These are phyloP conservation scores for Littorina saxatilis DNA, from an alignment of 1,140 invertebrate genomes.

Conservation along the genomic window DNA sequence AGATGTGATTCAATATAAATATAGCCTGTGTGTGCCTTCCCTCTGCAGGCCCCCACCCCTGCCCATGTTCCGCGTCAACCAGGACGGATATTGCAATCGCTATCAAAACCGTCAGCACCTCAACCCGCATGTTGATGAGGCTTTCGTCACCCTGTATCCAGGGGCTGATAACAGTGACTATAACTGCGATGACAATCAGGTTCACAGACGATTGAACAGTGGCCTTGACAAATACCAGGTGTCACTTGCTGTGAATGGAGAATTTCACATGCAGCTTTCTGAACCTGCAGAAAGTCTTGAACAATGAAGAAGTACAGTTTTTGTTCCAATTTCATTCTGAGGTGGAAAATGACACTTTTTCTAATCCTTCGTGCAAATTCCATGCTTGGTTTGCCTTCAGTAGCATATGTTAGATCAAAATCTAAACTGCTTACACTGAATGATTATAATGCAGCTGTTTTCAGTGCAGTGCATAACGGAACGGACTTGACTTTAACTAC, in stretches of 20 bases:
- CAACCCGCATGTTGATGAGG: constrained; percentile 64
- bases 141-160: constrained; percentile 65
- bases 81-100: constrained; percentile 68
- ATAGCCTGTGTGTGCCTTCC: not conserved
- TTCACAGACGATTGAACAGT: constrained; percentile 62
- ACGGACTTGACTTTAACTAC: too few species aligned
- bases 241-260: constrained; percentile 59
- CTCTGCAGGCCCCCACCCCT: constrained; percentile 42
- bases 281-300: not conserved
- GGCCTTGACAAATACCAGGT: constrained; percentile 62
- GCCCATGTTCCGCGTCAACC: constrained; percentile 67
- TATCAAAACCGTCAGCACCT: constrained; percentile 63
- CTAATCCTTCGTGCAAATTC: too few species aligned
- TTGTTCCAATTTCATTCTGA: not conserved
- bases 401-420: too few species aligned
- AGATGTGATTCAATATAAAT: too few species aligned
- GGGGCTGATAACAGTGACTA: constrained; percentile 68
- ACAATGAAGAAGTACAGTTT: not conserved
- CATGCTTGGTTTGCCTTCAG: too few species aligned
- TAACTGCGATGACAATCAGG: constrained; percentile 57
- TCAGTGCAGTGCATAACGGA: too few species aligned
- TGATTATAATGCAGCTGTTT: too few species aligned
- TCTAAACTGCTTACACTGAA: too few species aligned
- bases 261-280: constrained; percentile 53
- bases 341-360: not conserved